Evolutionary conservation across 1,140 invertebrate species (phyloP), one percentile per base, ranked within the genome.

Genomic region (Papilio dardanus): DNA sequence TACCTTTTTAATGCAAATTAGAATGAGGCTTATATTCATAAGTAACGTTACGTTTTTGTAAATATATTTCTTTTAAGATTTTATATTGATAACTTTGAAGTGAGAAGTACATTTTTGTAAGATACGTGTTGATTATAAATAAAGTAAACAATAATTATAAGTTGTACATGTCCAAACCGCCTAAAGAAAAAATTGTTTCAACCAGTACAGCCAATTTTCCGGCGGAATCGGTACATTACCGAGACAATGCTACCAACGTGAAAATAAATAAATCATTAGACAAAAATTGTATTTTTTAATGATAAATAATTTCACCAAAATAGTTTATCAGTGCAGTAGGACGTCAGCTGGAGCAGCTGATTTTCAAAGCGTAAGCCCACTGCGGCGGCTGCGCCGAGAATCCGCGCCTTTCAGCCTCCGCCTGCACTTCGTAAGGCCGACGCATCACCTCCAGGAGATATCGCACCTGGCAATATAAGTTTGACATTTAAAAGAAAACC

Each of bases 361-460:
- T 94, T 82, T 92, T 93, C 21, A 96, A 83, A 24, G 87, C 80
- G 66, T 90, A 91, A 7, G 95, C 92, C 95, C 95, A 95, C 6
- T 88, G 78, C 12, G 95, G 95, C 16, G 95, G 94, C 71, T 92
- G 88, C 6, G 83, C 79, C 14, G 94, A 93, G 81, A 92, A 95
- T 0, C 95, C 94, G 21, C 80, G 81, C 30, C 81, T 78, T 77
- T 95, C 95, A 3, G 95, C 95, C 76, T 94, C 94, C 4, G 88
- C 83, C 74, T 94, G 92, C 12, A 86, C 85, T 74, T 87, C 86
- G 74, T 86, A 96, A 7, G 96, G 95, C 62, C 90, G 93, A 74
- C 94, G 86, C 67, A 96, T 81, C 16, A 96, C 81, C 76, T 94
- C 91, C 8, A 96, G 79, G 5, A 96, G 86, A 62, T 93, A 88